Evolutionary conservation across 2,888 invertebrate species (phyloP).

Genomic region (Synergus umbraculus): DNA sequence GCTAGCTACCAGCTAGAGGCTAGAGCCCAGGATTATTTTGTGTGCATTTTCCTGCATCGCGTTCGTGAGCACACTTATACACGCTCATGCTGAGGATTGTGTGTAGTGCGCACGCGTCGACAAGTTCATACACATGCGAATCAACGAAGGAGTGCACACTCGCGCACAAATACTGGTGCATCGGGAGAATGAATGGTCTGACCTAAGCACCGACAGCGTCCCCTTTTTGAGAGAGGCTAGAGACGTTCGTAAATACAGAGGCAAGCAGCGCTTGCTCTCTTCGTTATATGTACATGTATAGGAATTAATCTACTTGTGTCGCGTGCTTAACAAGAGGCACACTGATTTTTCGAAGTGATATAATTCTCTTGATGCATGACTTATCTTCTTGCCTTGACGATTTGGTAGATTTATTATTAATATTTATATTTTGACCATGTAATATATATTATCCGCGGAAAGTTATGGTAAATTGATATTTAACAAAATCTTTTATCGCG

Average conservation of each 20-base stretch:
- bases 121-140: background rate
- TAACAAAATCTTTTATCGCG: background rate
- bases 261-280: background rate
- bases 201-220: background rate
- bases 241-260: background rate
- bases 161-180: background rate
- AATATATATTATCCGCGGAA: too few species aligned
- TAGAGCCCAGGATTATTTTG: background rate
- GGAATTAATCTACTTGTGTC: conserved; percentile 1
- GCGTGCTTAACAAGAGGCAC: background rate
- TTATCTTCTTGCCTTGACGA: background rate
- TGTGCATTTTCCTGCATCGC: background rate
- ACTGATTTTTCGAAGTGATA: background rate
- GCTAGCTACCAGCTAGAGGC: background rate
- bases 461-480: background rate
- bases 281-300: background rate
- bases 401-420: too few species aligned
- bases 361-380: background rate
- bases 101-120: background rate
- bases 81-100: background rate
- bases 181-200: background rate
- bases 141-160: background rate
- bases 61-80: background rate
- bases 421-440: too few species aligned
- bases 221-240: background rate